Base-by-base conservation (phyloP, 2,888 invertebrate genomes). In the Muscina levida region DNA sequence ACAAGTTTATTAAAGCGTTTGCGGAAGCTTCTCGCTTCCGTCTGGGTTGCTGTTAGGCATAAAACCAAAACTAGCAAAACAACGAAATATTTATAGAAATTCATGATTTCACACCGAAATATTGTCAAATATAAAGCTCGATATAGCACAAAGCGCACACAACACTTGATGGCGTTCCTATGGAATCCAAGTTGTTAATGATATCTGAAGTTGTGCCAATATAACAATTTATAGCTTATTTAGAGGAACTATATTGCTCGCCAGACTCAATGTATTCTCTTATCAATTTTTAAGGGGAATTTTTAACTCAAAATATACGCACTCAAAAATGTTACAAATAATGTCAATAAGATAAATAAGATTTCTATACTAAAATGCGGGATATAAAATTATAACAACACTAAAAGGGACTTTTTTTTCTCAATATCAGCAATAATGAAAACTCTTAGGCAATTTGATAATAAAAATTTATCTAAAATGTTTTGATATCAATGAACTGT, bases 61-160 rank as follows among this genome's bases (percentile, higher is more conserved):
- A 83, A 72, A 24, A 79, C 42, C 39, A 83, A 42, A 59, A 83
- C 53, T 0, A 72, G 0, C 22, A 77, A 59, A 13, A 83, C 17
- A 46, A 72, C 31, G 31, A 79, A 79, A 72, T 81, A 83, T 72
- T 83, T 78, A 42, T 72, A 74, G 65, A 83, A 83, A 68, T 81
- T 83, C 81, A 83, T 82, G 74, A 11, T 62, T n/a, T 37, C 10
- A 22, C n/a, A 0, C n/a, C 46, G 11, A 17, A 1, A n/a, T n/a
- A n/a, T n/a, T n/a, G n/a, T n/a, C n/a, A n/a, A n/a, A n/a, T n/a
- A n/a, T n/a, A n/a, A n/a, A n/a, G n/a, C n/a, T n/a, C n/a, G n/a
- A n/a, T n/a, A n/a, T 15, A 17, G 48, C 6, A 15, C 13, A 2
- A 48, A 15, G 6, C 17, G 48, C 48, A 15, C 6, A 5, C 5